Percentiles rank a stretch among this genome's conserved stretches.
Evolutionary conservation across 2,797 vertebrate species (phyloP).

Genomic region (Euthynnus affinis): DNA sequence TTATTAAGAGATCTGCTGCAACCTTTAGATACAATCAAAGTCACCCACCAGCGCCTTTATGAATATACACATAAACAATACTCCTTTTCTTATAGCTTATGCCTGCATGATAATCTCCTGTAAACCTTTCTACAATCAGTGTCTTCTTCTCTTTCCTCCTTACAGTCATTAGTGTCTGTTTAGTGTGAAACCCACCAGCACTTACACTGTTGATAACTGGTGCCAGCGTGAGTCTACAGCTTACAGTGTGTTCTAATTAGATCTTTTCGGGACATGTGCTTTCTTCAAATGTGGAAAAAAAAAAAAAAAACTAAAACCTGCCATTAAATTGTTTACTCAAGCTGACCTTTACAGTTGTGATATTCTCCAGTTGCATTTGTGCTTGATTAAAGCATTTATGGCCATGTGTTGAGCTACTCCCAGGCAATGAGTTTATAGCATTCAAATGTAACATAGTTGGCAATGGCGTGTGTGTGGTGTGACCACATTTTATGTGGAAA

Average conservation of each 20-base stretch:
- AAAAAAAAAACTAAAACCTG: not conserved
- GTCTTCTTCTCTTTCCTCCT: not conserved
- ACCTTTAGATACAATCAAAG: slow-evolving; percentile 16
- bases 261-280: slow-evolving; percentile 37
- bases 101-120: not conserved
- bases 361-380: slow-evolving; percentile 58
- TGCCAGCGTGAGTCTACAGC: slow-evolving; percentile 26
- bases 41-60: not conserved
- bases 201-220: slow-evolving; percentile 30
- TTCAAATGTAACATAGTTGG: slow-evolving; percentile 63
- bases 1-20: slow-evolving; percentile 48
- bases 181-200: slow-evolving; percentile 22
- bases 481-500: slow-evolving; percentile 82
- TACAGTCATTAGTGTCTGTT: slow-evolving; percentile 43
- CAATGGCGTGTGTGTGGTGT: slow-evolving; percentile 55
- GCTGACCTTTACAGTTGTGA: slow-evolving; percentile 68
- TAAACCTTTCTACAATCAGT: not conserved
- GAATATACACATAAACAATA: slow-evolving; percentile 14
- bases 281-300: slow-evolving; percentile 43
- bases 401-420: slow-evolving; percentile 55
- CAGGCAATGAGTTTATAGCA: slow-evolving; percentile 58
- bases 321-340: slow-evolving; percentile 74
- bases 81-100: not conserved
- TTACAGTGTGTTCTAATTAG: slow-evolving; percentile 43
- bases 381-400: slow-evolving; percentile 64